Base-by-base conservation (phyloP, 2,797 vertebrate genomes). In the Choloepus didactylus region DNA sequence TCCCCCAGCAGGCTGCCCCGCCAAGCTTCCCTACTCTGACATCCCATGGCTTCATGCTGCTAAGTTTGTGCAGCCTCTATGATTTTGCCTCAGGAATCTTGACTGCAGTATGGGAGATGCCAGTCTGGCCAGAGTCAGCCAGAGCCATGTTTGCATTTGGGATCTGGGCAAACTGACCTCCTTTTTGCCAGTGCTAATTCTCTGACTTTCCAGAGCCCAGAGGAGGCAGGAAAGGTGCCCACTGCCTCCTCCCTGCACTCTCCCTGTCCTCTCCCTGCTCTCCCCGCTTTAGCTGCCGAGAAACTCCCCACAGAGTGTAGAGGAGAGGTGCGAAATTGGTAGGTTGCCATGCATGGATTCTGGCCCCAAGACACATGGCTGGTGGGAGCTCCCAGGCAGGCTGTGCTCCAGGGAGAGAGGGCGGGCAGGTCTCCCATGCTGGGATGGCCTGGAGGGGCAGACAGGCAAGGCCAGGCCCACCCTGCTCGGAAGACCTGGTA, bases 41-140 rank as follows among this genome's bases (percentile, higher is more conserved):
- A 1, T 18, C 9, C 44, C 2, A 4, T 1, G 9, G 44, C n/a
- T 59, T 23, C 3, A 0, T 2, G 21, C 38, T 44, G 3, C 29
- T 4, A 16, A 84, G 59, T 14, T 29, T 0, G 5, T 38, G 19
- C n/a, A 2, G 18, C 46, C 44, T 44, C 29, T 41, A 0, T 3
- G 56, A 38, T 19, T 49, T 77, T 11, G 60, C 62, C 51, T 35
- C 8, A 8, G 1, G 51, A 46, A 73, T 38, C 23, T 38, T 64
- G n/a, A 49, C 54, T 18, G 27, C 18, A 3, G 12, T 1, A 9
- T 81, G 60, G 67, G 7, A 12, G 87, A n/a, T 0, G 35, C 41
- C 35, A 56, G 29, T 64, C 10, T 15, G 59, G 86, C 54, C 46
- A 75, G 89, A 86, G 73, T 5, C 16, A 6, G 19, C 31, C 27